Evolutionary conservation across 1,140 invertebrate species (phyloP).

Genomic region (Meteorus sp.): DNA sequence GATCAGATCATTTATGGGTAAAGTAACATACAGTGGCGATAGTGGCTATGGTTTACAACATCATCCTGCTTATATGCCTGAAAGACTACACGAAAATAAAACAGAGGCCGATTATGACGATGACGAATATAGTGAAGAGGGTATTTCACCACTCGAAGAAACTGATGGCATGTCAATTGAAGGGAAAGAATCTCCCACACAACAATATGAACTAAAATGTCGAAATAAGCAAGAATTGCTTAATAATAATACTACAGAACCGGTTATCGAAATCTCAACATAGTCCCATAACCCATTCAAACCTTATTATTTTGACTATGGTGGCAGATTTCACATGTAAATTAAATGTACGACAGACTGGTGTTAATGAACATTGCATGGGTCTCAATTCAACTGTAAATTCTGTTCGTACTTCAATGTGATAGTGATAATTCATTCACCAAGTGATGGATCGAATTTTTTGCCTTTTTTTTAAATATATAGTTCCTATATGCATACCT

Average conservation of each 20-base stretch:
- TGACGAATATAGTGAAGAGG: conserved; percentile 55
- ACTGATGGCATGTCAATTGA: conserved; percentile 40
- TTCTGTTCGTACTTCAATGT: too few relatives aligned
- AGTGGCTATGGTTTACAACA: conserved; percentile 42
- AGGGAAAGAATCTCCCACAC: conserved; percentile 38
- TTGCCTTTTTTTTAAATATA: too few relatives aligned
- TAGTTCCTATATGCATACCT: too few relatives aligned
- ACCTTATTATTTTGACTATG: not conserved
- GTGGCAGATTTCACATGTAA: not conserved
- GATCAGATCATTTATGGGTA: conserved; percentile 86
- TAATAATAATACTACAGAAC: conserved; percentile 55
- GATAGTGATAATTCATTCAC: too few relatives aligned
- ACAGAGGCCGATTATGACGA: conserved; percentile 57
- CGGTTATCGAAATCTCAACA: conserved; percentile 55
- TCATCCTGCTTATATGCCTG: conserved; percentile 53
- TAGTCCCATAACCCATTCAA: conserved; percentile 35
- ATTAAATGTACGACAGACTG: too few relatives aligned
- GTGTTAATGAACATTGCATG: too few relatives aligned
- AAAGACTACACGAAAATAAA: conserved; percentile 40
- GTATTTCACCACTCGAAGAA: conserved; percentile 42
- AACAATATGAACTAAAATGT: conserved; percentile 48
- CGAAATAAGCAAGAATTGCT: conserved; percentile 51
- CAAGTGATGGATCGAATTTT: too few relatives aligned
- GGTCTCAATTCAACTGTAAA: too few relatives aligned
- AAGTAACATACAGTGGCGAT: conserved; percentile 66